phyloP scores from a whole-genome alignment of 2,113 vertebrate species.

The Sander lucioperca region DNA sequence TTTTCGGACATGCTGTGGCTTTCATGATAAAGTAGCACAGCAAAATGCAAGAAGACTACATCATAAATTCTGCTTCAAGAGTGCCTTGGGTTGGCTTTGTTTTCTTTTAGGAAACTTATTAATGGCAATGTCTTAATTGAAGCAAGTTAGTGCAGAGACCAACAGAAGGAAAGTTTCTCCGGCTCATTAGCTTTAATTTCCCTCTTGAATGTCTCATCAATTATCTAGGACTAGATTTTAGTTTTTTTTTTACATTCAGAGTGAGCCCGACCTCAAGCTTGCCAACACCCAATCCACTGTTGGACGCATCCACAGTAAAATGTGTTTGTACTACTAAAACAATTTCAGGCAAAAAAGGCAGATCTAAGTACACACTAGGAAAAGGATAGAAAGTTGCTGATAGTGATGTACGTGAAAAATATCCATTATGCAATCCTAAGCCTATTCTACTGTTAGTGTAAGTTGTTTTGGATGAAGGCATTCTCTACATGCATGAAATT shows the following conservation, averaged over 20 bases:
- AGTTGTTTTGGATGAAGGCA: not conserved
- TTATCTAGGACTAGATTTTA: not conserved
- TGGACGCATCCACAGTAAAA: not conserved
- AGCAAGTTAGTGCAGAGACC: slow-evolving; percentile 1
- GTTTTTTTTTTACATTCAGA: not conserved
- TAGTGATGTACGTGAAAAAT: not conserved
- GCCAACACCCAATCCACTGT: not conserved
- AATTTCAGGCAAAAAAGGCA: not conserved
- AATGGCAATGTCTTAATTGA: slow-evolving; percentile 12
- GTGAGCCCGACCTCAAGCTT: not conserved
- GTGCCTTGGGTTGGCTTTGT: not conserved
- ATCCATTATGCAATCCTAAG: not conserved
- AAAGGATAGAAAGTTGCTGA: not conserved
- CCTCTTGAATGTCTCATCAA: not conserved
- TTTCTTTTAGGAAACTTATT: not conserved
- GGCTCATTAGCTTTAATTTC: slow-evolving; percentile 31
- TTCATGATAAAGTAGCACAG: slow-evolving; percentile 24
- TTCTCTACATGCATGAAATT: not conserved
- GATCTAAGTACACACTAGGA: not conserved
- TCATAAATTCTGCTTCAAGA: slow-evolving; percentile 18
- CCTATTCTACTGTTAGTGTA: not conserved
- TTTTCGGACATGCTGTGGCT: slow-evolving; percentile 5
- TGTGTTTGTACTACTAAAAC: not conserved
- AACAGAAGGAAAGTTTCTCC: not conserved
- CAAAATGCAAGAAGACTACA: slow-evolving; percentile 4